Conservation (phyloP, 2,797 vertebrate genomes). For the Crypturellus tataupa region DNA sequence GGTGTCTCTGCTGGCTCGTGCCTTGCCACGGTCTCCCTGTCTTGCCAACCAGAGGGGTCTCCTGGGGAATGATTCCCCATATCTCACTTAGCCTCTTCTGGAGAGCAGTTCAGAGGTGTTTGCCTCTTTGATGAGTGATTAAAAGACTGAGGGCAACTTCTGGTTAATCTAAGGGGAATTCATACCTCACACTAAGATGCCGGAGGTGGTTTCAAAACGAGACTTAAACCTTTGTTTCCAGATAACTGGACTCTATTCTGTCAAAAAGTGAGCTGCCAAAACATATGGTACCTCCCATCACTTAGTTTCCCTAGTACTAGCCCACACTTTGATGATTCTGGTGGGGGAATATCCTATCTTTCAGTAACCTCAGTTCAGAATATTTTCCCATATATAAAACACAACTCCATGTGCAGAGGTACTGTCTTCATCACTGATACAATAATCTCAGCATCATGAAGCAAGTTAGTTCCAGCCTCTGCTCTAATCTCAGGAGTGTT, state of each 20-base stretch:
- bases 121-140: conserved; percentile 62
- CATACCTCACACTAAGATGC: conserved; percentile 60
- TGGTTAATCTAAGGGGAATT: conserved; percentile 74
- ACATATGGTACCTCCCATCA: neutral
- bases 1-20: neutral
- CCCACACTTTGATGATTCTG: neutral
- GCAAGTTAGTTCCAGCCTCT: neutral
- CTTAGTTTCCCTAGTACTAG: neutral
- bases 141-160: conserved; percentile 62
- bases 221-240: conserved; percentile 32
- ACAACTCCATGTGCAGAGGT: neutral
- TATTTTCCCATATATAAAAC: neutral
- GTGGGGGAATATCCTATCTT: neutral
- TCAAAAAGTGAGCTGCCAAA: conserved; percentile 5
- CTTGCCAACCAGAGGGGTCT: conserved; percentile 30
- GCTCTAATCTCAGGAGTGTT: neutral
- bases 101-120: conserved; percentile 60
- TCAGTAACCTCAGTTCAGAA: neutral
- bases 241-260: neutral
- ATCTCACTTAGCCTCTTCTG: conserved; percentile 49
- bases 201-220: conserved; percentile 54
- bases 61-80: conserved; percentile 42
- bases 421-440: neutral
- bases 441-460: neutral
- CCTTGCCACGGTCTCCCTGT: neutral